Evolutionary conservation across 2,797 vertebrate species (phyloP).

Genomic region (Semotilus atromaculatus): DNA sequence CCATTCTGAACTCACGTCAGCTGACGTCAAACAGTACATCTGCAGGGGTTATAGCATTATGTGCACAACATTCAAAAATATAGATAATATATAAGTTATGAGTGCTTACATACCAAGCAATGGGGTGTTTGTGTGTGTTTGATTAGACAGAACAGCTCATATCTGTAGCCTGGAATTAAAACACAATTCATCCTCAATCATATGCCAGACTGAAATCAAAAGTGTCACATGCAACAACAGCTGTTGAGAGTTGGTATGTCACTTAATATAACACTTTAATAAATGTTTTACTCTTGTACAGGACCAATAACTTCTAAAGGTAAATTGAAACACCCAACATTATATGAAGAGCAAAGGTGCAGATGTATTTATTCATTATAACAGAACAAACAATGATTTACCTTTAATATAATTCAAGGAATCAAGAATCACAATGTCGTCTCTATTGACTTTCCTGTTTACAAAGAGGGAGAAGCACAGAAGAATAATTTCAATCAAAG

Average conservation of each 20-base stretch:
- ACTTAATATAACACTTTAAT: neutral
- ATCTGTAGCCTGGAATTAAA: constrained; percentile 80
- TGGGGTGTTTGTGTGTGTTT: constrained; percentile 86
- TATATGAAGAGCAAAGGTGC: neutral
- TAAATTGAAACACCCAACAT: neutral
- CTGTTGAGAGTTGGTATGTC: neutral
- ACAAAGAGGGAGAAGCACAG: constrained; percentile 8
- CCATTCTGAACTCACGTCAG: constrained; percentile 78
- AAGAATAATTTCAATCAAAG: neutral
- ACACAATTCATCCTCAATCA: neutral
- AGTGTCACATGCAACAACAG: neutral
- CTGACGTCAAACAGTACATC: constrained; percentile 83
- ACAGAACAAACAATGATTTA: constrained; percentile 57
- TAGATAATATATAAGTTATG: neutral
- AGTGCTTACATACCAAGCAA: constrained; percentile 76
- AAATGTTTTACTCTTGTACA: neutral
- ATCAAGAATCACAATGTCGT: constrained; percentile 84
- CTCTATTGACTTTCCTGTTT: constrained; percentile 82
- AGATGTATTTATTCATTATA: neutral
- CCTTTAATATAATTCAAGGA: constrained; percentile 90
- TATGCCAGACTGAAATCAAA: neutral
- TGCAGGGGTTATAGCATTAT: constrained; percentile 54
- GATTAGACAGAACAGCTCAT: constrained; percentile 85
- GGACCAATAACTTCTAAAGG: neutral
- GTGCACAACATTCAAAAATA: neutral